Conservation (phyloP, 2,113 vertebrate species). For the Sturnira hondurensis region DNA sequence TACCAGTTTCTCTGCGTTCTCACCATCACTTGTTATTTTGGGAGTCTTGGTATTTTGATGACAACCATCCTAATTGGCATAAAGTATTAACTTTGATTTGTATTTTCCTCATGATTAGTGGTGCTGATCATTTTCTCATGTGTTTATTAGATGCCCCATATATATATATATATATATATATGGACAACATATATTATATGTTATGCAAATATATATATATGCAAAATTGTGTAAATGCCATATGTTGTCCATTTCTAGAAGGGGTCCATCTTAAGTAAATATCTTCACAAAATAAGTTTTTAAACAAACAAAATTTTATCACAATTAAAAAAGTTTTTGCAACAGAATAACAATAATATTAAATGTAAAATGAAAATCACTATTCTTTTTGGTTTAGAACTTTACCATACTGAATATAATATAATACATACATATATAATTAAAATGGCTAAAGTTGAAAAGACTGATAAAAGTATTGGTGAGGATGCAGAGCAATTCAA, state of each 20-base stretch:
- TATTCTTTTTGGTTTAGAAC: background rate
- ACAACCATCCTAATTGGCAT: background rate
- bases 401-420: background rate
- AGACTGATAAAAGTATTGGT: background rate
- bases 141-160: background rate
- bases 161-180: background rate
- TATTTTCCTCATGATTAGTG: background rate
- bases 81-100: background rate
- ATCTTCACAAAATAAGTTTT: background rate
- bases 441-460: background rate
- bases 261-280: background rate
- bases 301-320: background rate
- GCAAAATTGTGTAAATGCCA: background rate
- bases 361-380: background rate
- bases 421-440: background rate
- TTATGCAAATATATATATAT: no score
- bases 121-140: background rate
- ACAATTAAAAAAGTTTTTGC: background rate
- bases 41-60: background rate
- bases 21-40: background rate
- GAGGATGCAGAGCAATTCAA: background rate
- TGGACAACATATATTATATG: background rate
- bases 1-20: background rate
- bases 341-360: background rate
- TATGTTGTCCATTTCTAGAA: background rate